Evolutionary conservation across 2,113 vertebrate genomes (phyloP), one percentile per base, ranked within the genome.

Genomic region (Anarrhichthys ocellatus): DNA sequence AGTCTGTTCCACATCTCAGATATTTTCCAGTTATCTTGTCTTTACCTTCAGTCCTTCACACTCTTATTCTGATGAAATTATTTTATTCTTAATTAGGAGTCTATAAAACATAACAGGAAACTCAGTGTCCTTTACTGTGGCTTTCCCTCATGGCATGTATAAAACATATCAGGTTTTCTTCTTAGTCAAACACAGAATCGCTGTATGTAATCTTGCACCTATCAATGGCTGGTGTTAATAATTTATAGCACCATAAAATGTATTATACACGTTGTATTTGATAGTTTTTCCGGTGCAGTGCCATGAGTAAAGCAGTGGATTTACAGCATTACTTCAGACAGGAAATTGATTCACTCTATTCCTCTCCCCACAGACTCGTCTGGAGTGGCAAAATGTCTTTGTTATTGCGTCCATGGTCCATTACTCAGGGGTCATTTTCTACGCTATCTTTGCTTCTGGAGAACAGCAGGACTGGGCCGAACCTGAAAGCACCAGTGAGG

Each of bases 331-430:
- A 52, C 38, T 52, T 83, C 54, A 61, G n/a, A 71, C 54, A 85
- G 76, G 52, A 80, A 73, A 80, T 78, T 66, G 29, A 48, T 42
- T 69, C 74, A 83, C 50, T 67, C 56, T 56, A 13, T 82, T 88
- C 54, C 24, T 88, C 69, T 75, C 34, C 18, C 76, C 73, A 56
- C 89, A 99, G 98, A 99, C 97, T 10, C 97, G 98, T 0, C 96
- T 98, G 86, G 98, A 99, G 89, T 99, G 98, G 98, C 98, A 99
- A 94, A 95, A 99, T 0, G 98, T 99, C 67, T 99, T 99, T 70
- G 83, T 99, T 82, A 99, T 99, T 7, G 98, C 98, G 0, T 94
- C 98, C 46, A 94, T 98, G 82, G 98, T 99, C 75, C 98, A 99
- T 86, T 99, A 99, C 94, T 94, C 96, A 8, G 98, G 98, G 0